Evolutionary conservation across 2,797 vertebrate genomes (phyloP).

Genomic region (Falco biarmicus): DNA sequence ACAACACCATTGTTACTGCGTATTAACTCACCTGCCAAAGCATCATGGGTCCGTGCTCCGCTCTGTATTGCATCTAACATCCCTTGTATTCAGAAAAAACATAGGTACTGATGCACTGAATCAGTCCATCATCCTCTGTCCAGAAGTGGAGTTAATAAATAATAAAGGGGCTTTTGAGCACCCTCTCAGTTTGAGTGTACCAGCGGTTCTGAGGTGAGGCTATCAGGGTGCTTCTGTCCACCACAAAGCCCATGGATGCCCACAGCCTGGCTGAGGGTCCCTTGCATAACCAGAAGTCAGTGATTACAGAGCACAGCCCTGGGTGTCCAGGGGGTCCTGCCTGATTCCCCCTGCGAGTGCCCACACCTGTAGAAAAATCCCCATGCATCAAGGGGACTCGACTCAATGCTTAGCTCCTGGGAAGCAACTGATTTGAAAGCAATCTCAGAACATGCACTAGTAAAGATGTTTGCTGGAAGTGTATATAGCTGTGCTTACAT

Average conservation of each 20-base stretch:
- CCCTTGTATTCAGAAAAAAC: background rate
- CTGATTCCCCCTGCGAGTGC: background rate
- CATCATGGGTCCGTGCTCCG: background rate
- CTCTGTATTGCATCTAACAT: background rate
- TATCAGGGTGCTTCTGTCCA: background rate
- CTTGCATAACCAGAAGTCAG: background rate
- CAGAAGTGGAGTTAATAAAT: background rate
- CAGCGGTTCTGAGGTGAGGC: background rate
- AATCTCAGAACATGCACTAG: background rate
- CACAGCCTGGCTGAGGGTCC: background rate
- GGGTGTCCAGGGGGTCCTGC: background rate
- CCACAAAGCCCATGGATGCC: too few species aligned
- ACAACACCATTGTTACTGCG: background rate
- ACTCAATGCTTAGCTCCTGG: background rate
- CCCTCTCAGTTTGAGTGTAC: background rate
- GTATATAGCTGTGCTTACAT: background rate
- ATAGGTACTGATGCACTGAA: fast-evolving
- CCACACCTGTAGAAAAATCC: background rate
- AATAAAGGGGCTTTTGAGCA: background rate
- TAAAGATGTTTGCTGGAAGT: background rate
- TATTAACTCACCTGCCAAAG: background rate
- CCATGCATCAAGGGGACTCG: background rate
- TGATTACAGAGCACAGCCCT: fast-evolving
- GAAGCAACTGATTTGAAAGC: background rate
- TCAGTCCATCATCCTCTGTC: background rate